phyloP scores from a whole-genome alignment of 1,140 invertebrate genomes.

The Apis dorsata region DNA sequence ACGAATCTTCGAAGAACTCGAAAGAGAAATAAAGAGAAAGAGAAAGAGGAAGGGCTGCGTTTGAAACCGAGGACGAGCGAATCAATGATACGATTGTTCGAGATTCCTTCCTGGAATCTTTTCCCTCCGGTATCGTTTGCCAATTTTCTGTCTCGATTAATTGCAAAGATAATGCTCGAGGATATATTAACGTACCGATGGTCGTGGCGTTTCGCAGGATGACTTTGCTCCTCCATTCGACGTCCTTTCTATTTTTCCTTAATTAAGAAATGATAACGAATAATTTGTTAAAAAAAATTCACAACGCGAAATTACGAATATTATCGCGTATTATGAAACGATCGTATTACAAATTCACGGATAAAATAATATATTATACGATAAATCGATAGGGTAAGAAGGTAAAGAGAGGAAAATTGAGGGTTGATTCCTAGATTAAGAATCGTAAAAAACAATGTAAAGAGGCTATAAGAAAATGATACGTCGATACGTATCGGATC shows the following conservation, averaged over 20 bases:
- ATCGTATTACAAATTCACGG: conserved; percentile 5
- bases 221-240: too few species aligned
- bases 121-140: background rate
- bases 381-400: background rate
- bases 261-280: background rate
- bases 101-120: conserved; percentile 1
- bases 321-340: too few species aligned
- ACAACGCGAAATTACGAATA: too few species aligned
- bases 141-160: conserved; percentile 49
- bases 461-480: conserved; percentile 9
- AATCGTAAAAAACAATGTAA: background rate
- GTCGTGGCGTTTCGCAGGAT: background rate
- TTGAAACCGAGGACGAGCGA: conserved; percentile 14
- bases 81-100: conserved; percentile 43
- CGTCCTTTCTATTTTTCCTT: background rate
- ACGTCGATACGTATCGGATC: background rate
- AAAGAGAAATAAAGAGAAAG: background rate
- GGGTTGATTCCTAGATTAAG: background rate
- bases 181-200: background rate
- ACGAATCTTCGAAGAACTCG: conserved; percentile 58
- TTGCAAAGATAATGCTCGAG: conserved; percentile 35
- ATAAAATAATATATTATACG: background rate
- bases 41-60: background rate
- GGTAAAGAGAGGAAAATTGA: background rate
- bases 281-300: too few species aligned